Conservation (phyloP, 2,113 vertebrate genomes). For the Embiotoca jacksoni region DNA sequence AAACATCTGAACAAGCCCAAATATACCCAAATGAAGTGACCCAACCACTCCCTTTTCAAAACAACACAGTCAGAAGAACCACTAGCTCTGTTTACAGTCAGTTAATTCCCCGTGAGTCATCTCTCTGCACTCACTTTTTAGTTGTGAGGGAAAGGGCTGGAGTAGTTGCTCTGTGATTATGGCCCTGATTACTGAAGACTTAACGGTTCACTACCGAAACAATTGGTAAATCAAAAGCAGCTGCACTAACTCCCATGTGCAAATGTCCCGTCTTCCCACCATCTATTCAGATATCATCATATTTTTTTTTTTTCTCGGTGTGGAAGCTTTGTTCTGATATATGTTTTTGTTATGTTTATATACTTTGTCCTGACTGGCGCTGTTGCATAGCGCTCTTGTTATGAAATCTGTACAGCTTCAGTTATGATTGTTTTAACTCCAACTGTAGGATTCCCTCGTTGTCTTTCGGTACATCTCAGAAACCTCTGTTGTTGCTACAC, state of each 20-base stretch:
- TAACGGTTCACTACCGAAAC: conserved; percentile 31
- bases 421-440: not conserved
- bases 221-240: conserved; percentile 40
- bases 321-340: not conserved
- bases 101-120: conserved; percentile 57
- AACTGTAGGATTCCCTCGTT: not conserved
- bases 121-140: conserved; percentile 10
- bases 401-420: not conserved
- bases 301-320: not conserved
- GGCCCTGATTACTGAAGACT: conserved; percentile 10
- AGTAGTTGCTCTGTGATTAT: conserved; percentile 24
- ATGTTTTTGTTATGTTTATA: not conserved
- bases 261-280: not conserved
- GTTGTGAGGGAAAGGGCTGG: not conserved
- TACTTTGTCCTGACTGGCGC: not conserved
- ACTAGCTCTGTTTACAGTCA: conserved; percentile 28
- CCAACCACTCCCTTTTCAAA: not conserved
- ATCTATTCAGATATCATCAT: not conserved
- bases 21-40: conserved; percentile 19
- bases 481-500: too few relatives aligned
- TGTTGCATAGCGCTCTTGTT: not conserved
- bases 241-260: not conserved
- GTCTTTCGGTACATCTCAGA: too few relatives aligned
- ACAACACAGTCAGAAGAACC: conserved; percentile 1
- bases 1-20: not conserved